Percentiles rank a stretch among this genome's conserved stretches.
These are phyloP conservation scores for Anthopleura sola DNA, from an alignment of 64 coral and sea anemone genomes.

Conservation along the genomic window DNA sequence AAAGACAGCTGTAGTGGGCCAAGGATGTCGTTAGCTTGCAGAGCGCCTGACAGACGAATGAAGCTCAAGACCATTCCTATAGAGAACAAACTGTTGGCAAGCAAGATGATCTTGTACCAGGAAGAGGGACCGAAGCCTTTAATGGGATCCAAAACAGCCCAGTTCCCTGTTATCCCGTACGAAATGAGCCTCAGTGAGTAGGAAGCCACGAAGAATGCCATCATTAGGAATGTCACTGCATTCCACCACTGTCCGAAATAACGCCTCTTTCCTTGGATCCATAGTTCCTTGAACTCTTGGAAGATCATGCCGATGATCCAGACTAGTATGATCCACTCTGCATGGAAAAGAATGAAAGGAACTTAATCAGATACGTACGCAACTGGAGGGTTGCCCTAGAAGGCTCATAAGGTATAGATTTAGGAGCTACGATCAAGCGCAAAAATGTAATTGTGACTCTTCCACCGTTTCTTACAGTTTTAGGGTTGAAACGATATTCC, in stretches of 20 bases:
- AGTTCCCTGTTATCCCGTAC: conserved; percentile 44
- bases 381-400: too few species aligned
- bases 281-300: conserved; percentile 68
- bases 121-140: conserved; percentile 17
- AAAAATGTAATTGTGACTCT: too few species aligned
- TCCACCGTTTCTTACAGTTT: too few species aligned
- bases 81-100: conserved; percentile 60
- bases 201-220: conserved; percentile 41
- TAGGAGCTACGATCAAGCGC: too few species aligned
- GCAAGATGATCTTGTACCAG: conserved; percentile 38
- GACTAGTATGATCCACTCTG: conserved; percentile 62
- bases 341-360: not conserved
- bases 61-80: conserved; percentile 69
- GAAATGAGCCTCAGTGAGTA: conserved; percentile 45
- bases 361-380: too few species aligned
- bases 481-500: too few species aligned
- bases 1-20: conserved; percentile 80
- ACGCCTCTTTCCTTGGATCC: conserved; percentile 39
- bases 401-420: too few species aligned
- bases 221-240: conserved; percentile 47
- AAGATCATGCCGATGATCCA: conserved; percentile 65
- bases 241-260: conserved; percentile 78
- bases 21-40: conserved; percentile 61
- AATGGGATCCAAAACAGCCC: conserved; percentile 53
- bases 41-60: conserved; percentile 53